These are phyloP conservation scores for Capricornis sumatraensis DNA, from an alignment of 2,113 vertebrate genomes.

Conservation along the genomic window DNA sequence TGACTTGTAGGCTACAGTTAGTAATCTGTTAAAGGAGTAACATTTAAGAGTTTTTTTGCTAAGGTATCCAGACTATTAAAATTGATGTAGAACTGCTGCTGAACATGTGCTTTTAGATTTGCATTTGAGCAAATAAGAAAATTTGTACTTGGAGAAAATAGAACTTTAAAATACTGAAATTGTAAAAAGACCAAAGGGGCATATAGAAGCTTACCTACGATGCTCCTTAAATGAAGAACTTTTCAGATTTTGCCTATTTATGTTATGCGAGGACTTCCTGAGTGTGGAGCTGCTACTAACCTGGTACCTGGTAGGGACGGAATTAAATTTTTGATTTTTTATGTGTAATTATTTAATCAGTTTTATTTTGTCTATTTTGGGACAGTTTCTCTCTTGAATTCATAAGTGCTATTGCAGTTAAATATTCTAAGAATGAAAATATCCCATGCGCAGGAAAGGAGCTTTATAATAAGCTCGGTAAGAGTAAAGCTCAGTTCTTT, in stretches of 20 bases:
- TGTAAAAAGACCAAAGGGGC: not conserved
- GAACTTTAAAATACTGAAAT: not conserved
- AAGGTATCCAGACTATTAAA: not conserved
- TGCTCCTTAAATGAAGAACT: not conserved
- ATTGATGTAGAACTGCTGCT: not conserved
- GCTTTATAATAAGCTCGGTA: not conserved
- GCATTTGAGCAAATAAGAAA: not conserved
- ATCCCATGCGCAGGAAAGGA: not conserved
- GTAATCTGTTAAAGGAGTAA: not conserved
- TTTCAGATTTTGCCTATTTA: not conserved
- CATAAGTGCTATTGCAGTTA: not conserved
- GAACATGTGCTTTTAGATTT: not conserved
- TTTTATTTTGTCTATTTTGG: not conserved
- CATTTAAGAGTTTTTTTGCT: not conserved
- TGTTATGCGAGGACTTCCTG: not conserved
- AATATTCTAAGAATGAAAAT: not conserved
- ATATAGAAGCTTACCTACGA: not conserved
- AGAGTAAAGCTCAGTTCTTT: slow-evolving; percentile 23
- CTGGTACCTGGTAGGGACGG: not conserved
- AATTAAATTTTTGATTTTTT: not conserved
- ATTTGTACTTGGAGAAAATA: not conserved
- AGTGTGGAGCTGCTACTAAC: not conserved
- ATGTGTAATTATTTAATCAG: not conserved
- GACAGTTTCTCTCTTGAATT: not conserved
- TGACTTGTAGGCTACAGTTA: not conserved